Base-by-base conservation (phyloP, 2,113 vertebrate genomes). In the Oreocharis arfaki region DNA sequence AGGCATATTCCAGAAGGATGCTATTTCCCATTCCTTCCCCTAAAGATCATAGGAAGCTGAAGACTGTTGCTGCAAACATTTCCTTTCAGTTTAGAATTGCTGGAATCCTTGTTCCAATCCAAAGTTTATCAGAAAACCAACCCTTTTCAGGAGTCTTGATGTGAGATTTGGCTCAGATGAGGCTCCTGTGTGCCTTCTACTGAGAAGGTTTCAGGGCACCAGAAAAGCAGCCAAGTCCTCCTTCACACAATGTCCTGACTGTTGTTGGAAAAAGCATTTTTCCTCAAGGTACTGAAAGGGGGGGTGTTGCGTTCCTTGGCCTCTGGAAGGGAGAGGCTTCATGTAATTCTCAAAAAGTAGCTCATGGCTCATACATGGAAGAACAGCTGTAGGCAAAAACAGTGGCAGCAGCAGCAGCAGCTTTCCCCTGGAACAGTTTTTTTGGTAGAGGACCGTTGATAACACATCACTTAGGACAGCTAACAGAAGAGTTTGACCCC, bases 241-340 rank as follows among this genome's bases (percentile, higher is more conserved):
- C 83, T 93, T 94, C 71, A 90, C 76, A 81, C 21, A 70, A 13
- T 87, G 71, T 84, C 80, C 76, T 77, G 64, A 50, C 10, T 13
- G 10, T 84, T 59, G 59, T 9, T 80, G 86, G 52, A 92, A 93
- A 93, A 69, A 77, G 12, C 42, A 59, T 77, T 92, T 90, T 90
- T 92, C 73, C 86, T 95, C 89, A 86, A 95, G 91, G 80, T 87
- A 84, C 69, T 78, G 65, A 92, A 94, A 89, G 75, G 80, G 91
- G 84, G 89, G 88, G 90, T 95, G 90, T 95, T 93, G 79, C 88
- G 93, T 93, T 95, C 83, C 83, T 93, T 89, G 76, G 68, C 47
- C 64, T 47, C 30, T 67, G 60, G 50, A 92, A 92, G 76, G 91
- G 83, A 84, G 59, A 92, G 55, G 42, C 52, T 79, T 90, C 64